Evolutionary conservation across 2,888 invertebrate species (phyloP).

Genomic region (Carabus problematicus): DNA sequence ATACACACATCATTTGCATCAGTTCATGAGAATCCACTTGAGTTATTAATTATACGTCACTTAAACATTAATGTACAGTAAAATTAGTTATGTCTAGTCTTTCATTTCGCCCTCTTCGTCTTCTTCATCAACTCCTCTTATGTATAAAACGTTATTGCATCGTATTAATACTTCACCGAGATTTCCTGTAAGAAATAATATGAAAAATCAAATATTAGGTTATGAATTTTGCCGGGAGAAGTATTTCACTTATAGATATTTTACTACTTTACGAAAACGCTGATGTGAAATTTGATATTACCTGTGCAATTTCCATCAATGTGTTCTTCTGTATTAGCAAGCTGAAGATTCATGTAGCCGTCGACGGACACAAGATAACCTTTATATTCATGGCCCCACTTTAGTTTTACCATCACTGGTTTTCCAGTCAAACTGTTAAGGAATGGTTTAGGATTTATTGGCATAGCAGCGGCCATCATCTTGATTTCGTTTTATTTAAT

Average conservation of each 20-base stretch:
- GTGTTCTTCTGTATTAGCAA: constrained; percentile 97
- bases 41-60: no score
- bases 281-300: constrained; percentile 51
- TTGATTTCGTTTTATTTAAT: constrained; percentile 9
- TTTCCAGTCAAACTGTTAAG: constrained; percentile 98
- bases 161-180: constrained; percentile 96
- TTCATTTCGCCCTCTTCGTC: constrained; percentile 97
- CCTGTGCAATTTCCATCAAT: constrained; percentile 93
- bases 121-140: constrained; percentile 94
- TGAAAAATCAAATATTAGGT: no score
- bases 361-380: constrained; percentile 97
- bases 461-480: constrained; percentile 84
- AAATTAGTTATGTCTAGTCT: constrained; percentile 64
- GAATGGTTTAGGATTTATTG: constrained; percentile 99
- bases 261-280: not conserved
- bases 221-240: no score
- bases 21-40: no score
- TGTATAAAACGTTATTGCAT: constrained; percentile 96
- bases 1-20: no score
- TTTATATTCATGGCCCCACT: constrained; percentile 99
- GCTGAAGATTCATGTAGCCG: constrained; percentile 98
- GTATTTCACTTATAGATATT: constrained; percentile 5
- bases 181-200: constrained; percentile 65
- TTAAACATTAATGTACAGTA: no score
- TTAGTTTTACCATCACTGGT: constrained; percentile 95